Evolutionary conservation across 1,140 invertebrate genomes (phyloP).

Genomic region (Microplitis demolitor): DNA sequence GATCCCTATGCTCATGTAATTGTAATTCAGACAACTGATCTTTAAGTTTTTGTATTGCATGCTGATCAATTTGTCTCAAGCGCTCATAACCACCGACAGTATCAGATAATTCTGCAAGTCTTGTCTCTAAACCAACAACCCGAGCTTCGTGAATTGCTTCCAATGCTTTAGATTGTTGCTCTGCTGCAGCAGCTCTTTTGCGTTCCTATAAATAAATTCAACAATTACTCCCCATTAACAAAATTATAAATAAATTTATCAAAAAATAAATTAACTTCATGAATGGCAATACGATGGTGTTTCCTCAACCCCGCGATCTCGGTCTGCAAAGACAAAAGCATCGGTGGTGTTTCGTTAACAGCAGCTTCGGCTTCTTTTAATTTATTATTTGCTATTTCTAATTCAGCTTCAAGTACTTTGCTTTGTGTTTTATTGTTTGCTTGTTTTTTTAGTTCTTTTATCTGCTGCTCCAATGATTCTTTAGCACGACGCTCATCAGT

Average conservation of each 20-base stretch:
- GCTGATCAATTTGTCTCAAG: slow-evolving; percentile 73
- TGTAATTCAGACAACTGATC: slow-evolving; percentile 56
- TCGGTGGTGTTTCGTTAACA: slow-evolving; percentile 67
- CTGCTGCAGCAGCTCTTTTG: slow-evolving; percentile 69
- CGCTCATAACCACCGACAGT: slow-evolving; percentile 81
- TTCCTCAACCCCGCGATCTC: slow-evolving; percentile 76
- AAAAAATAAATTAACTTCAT: slow-evolving; percentile 57
- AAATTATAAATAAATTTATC: too few relatives aligned
- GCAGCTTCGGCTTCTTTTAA: slow-evolving; percentile 66
- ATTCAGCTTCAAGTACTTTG: slow-evolving; percentile 67
- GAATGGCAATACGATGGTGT: slow-evolving; percentile 70
- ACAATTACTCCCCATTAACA: too few relatives aligned
- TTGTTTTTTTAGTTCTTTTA: slow-evolving; percentile 62
- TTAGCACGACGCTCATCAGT: slow-evolving; percentile 66
- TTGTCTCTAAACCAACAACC: slow-evolving; percentile 76
- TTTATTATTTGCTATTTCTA: slow-evolving; percentile 69
- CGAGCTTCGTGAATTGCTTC: slow-evolving; percentile 75
- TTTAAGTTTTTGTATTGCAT: slow-evolving; percentile 75
- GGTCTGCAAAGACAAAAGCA: slow-evolving; percentile 71
- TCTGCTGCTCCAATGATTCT: slow-evolving; percentile 67
- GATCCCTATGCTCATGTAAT: slow-evolving; percentile 51
- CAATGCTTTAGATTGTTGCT: slow-evolving; percentile 70
- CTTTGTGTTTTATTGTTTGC: slow-evolving; percentile 61
- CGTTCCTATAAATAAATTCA: slow-evolving; percentile 62
- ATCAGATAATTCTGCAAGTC: slow-evolving; percentile 79